Percentiles rank a stretch among this genome's conserved stretches.
Conservation (phyloP, 2,888 invertebrate species). For the Apamea anceps region DNA sequence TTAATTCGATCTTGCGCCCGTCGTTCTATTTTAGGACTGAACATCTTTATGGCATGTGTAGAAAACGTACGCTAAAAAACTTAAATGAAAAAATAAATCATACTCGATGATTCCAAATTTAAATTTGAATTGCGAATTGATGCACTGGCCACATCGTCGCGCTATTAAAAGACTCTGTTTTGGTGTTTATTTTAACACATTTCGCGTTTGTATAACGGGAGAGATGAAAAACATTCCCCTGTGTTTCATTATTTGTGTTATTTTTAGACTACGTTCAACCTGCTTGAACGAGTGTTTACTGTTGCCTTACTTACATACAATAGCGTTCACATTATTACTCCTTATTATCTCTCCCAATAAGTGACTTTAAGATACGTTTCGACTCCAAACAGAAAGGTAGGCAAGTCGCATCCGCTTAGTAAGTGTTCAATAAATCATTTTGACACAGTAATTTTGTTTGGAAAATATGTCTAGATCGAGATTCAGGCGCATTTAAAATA, state of each 20-base stretch:
- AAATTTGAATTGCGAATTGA: constrained; percentile 85
- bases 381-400: constrained; percentile 42
- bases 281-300: constrained; percentile 88
- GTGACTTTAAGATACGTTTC: constrained; percentile 48
- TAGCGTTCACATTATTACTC: constrained; percentile 83
- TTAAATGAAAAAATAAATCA: constrained; percentile 84
- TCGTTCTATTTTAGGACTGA: constrained; percentile 76
- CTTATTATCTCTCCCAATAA: constrained; percentile 70
- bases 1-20: constrained; percentile 73
- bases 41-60: constrained; percentile 83
- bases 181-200: constrained; percentile 90
- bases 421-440: constrained; percentile 77
- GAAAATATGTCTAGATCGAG: constrained; percentile 77
- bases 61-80: constrained; percentile 74
- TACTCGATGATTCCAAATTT: constrained; percentile 81
- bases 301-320: constrained; percentile 85
- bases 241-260: constrained; percentile 89
- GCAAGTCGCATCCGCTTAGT: constrained; percentile 57
- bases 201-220: constrained; percentile 88
- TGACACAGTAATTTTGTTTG: constrained; percentile 78
- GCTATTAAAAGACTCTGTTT: constrained; percentile 88
- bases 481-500: constrained; percentile 78
- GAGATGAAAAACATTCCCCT: constrained; percentile 90
- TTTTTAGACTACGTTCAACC: constrained; percentile 89
- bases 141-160: constrained; percentile 87